Conservation (phyloP, 2,113 vertebrate genomes). For the Syrrhaptes paradoxus region DNA sequence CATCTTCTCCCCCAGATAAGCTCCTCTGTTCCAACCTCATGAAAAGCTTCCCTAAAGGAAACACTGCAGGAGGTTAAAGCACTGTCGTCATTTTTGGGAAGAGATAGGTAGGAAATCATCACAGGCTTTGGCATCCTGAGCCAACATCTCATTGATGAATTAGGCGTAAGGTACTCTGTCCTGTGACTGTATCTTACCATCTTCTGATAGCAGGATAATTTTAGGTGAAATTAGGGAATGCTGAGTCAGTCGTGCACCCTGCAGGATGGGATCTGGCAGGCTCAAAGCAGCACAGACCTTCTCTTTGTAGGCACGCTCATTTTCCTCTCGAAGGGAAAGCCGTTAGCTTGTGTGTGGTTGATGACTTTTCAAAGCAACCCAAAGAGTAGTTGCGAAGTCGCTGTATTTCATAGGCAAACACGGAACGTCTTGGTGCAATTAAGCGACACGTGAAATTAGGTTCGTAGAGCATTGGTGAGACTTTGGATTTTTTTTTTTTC, state of each 20-base stretch:
- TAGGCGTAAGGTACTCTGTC: neutral
- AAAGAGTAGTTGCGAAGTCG: neutral
- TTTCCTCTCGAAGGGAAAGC: neutral
- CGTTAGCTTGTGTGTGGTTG: neutral
- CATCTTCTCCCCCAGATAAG: neutral
- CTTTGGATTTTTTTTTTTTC: neutral
- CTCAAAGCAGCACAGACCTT: neutral
- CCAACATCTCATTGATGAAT: neutral
- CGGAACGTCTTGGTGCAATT: fast-evolving
- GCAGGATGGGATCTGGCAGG: neutral
- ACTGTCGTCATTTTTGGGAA: neutral
- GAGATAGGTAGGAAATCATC: neutral
- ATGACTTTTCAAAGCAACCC: neutral
- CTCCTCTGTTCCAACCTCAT: neutral
- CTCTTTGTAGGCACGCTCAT: fast-evolving
- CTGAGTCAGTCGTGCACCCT: neutral
- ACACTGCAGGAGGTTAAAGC: neutral
- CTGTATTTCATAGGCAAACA: neutral
- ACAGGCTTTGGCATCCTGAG: neutral
- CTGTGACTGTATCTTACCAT: neutral
- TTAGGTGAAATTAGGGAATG: neutral
- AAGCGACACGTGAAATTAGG: neutral
- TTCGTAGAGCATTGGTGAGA: neutral
- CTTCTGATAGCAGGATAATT: neutral
- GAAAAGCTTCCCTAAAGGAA: neutral